Percentiles rank a stretch among this genome's conserved stretches.
Conservation (phyloP, 2,113 vertebrate genomes). For the Oxyruncus cristatus region DNA sequence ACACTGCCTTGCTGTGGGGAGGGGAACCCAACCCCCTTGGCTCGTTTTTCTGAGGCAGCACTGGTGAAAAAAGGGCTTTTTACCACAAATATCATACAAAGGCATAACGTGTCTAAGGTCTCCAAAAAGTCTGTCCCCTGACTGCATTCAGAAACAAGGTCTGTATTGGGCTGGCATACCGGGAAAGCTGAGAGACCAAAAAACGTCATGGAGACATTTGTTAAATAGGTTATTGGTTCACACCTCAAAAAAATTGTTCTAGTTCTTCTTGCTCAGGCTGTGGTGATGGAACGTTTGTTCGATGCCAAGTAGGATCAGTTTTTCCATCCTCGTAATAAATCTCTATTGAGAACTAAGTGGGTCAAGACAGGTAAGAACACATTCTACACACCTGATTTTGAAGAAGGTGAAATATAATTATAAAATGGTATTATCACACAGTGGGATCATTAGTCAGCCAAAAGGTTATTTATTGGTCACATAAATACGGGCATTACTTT, state of each 20-base stretch:
- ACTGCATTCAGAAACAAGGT: background rate
- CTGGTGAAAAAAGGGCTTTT: rapidly evolving
- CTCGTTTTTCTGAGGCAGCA: background rate
- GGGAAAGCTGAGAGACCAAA: background rate
- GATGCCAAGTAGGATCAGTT: background rate
- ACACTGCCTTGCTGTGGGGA: background rate
- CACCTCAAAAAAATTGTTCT: background rate
- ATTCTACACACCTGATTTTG: background rate
- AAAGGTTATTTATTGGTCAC: background rate
- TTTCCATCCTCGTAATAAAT: background rate
- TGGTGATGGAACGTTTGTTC: background rate
- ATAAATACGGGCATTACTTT: background rate
- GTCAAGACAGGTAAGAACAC: background rate
- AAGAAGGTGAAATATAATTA: background rate
- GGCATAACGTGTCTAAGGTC: rapidly evolving
- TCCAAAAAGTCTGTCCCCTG: background rate
- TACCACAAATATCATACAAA: background rate
- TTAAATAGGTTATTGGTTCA: background rate
- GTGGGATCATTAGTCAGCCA: background rate
- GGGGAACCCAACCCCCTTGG: background rate
- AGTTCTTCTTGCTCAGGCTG: background rate
- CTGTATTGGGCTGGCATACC: background rate
- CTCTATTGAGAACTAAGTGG: background rate
- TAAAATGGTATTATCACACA: background rate
- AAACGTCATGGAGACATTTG: rapidly evolving